Percentiles rank a stretch among this genome's conserved stretches.
Conservation (phyloP, 2,797 vertebrate genomes). For the Streptopelia turtur region DNA sequence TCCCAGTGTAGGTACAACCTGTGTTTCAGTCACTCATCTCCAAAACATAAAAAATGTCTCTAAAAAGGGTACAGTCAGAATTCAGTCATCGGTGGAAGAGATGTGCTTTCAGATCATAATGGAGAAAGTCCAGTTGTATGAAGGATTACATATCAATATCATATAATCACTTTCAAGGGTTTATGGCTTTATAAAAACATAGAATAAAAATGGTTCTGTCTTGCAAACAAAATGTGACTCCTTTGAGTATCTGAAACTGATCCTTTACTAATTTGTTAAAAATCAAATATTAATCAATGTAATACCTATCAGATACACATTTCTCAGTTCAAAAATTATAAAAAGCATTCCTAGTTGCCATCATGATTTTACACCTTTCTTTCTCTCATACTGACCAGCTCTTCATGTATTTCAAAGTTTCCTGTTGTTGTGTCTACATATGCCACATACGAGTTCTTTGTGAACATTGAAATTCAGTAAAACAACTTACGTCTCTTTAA, state of each 20-base stretch:
- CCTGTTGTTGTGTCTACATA: not conserved
- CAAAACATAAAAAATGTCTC: not conserved
- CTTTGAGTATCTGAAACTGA: not conserved
- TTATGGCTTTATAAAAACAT: not conserved
- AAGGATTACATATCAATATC: not conserved
- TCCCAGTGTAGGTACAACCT: not conserved
- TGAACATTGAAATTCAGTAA: conserved; percentile 13
- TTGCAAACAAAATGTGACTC: not conserved
- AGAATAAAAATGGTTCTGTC: not conserved
- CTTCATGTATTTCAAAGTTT: conserved; percentile 43
- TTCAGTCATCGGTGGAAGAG: not conserved
- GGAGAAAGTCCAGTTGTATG: not conserved
- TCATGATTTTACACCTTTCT: conserved; percentile 40
- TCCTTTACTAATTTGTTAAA: not conserved
- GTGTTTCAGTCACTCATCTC: not conserved
- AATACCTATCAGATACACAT: not conserved
- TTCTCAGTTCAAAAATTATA: not conserved
- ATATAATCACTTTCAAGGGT: not conserved
- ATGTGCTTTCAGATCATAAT: not conserved
- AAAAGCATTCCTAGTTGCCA: not conserved
- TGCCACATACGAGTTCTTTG: not conserved
- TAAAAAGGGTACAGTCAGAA: not conserved
- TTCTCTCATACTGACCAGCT: conserved; percentile 22
- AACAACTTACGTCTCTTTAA: conserved; percentile 21
- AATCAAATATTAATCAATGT: not conserved